Base-by-base conservation (phyloP, 2,888 invertebrate genomes). In the Cistogaster globosa region DNA sequence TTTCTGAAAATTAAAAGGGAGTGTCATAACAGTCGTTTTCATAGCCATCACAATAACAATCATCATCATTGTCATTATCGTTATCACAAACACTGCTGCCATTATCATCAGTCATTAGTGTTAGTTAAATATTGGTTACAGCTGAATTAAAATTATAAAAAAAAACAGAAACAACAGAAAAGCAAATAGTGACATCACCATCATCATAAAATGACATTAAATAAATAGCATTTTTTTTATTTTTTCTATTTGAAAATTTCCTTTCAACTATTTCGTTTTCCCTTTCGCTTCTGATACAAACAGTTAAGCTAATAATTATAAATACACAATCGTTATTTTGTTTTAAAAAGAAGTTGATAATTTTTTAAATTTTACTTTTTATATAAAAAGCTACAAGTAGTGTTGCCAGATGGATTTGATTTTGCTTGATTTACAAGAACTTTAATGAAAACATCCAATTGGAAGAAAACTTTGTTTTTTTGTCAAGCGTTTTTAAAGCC, bases 71-170 rank as follows among this genome's bases (percentile, higher is more conserved):
- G 62, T 69, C 78, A 62, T 45, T 26, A 32, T 74, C 53, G 20
- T 57, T 14, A 18, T 51, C n/a, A 51, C 62, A 55, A 57, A 55
- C 38, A 51, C 42, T 38, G 51, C 36, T 62, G 36, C 14, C 51
- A 69, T 71, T 65, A 76, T 58, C 75, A 72, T 55, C 80, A 67
- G 75, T 82, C 82, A 82, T 85, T 85, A 82, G 85, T 82, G 82
- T 62, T 85, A 58, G 78, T 79, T 79, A 69, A 85, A 85, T 77
- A 85, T 82, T 79, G 85, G 78, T 82, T 78, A 69, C 53, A 79
- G 51, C 58, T 38, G 57, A 65, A 65, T 65, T 38, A 11, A 32
- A 32, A 32, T 32, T 32, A 42, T 55, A 71, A 22, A 32, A 22
- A 36, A 67, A 36, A 16, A 53, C 14, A 36, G 0, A 65, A 38